These are phyloP conservation scores for Cinclus cinclus DNA, from an alignment of 2,113 vertebrate genomes.

Conservation along the genomic window DNA sequence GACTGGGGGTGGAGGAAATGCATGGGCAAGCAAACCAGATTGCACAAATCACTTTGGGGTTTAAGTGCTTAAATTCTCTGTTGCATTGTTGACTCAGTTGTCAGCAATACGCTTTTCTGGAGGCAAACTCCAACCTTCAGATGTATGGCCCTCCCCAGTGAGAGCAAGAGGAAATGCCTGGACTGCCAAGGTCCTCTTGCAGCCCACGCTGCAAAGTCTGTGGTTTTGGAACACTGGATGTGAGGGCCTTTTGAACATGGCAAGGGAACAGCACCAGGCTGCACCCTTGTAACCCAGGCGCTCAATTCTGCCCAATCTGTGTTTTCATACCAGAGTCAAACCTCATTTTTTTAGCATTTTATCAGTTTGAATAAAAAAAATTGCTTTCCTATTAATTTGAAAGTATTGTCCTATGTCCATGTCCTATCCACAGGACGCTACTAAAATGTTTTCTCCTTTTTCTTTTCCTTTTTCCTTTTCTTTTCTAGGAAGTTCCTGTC, in stretches of 20 bases:
- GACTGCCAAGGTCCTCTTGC: background rate
- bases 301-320: background rate
- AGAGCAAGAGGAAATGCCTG: background rate
- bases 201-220: no score
- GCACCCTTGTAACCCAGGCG: background rate
- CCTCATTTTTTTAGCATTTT: background rate
- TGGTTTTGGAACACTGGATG: rapidly evolving
- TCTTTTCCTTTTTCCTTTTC: background rate
- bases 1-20: no score
- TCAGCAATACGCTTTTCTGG: background rate
- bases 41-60: background rate
- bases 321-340: background rate
- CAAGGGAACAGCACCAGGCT: background rate
- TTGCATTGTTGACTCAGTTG: no score
- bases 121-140: rapidly evolving
- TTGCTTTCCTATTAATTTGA: background rate
- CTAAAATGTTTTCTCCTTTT: background rate
- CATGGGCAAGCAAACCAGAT: rapidly evolving
- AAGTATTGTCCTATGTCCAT: background rate
- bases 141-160: rapidly evolving
- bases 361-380: background rate
- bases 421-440: background rate
- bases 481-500: slow-evolving; percentile 86
- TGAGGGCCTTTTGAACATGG: background rate
- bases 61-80: rapidly evolving